Base-by-base conservation (phyloP, 2,888 invertebrate genomes). In the Choristoneura rosaceana region DNA sequence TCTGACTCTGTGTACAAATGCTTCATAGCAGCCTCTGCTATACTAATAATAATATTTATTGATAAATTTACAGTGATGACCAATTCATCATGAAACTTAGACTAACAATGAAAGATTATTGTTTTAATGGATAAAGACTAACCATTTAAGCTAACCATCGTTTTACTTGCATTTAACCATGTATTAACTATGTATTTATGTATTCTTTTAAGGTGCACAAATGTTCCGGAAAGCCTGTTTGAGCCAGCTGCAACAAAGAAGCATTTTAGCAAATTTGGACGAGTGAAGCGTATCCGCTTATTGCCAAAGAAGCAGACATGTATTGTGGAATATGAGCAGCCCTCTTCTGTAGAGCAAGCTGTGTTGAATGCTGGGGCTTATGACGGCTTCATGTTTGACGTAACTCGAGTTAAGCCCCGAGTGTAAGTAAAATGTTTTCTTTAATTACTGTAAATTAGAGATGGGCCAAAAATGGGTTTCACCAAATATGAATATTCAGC, bases 231-330 rank as follows among this genome's bases (percentile, higher is more conserved):
- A 43, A 87, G 93, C 9, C 92, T 97, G 69, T 93, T 96, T 68
- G 95, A 96, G 76, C 84, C 95, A 1, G 84, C 92, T 65, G 86
- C 95, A 33, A 96, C 96, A 0, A 96, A 95, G 78, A 93, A 95
- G 71, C 96, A 97, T 84, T 97, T 97, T 75, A 92, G 95, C 25
- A 95, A 96, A 81, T 98, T 96, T 91, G 98, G 98, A 0, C 94
- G 93, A 55, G 95, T 97, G 3, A 94, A 94, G 14, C 95, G 95
- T 75, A 95, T 97, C 65, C 94, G 95, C 50, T 89, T 97, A 67
- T 95, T 95, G 65, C 95, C 96, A 0, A 96, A 95, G 73, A 95
- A 95, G 65, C 94, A 94, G 71, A 94, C 94, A 77, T 97, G 97
- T 76, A 95, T 95, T 0, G 94, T 97, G 9, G 96, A 96, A 80